Base-by-base conservation (phyloP, 2,888 invertebrate genomes). In the Conchocele bisecta region DNA sequence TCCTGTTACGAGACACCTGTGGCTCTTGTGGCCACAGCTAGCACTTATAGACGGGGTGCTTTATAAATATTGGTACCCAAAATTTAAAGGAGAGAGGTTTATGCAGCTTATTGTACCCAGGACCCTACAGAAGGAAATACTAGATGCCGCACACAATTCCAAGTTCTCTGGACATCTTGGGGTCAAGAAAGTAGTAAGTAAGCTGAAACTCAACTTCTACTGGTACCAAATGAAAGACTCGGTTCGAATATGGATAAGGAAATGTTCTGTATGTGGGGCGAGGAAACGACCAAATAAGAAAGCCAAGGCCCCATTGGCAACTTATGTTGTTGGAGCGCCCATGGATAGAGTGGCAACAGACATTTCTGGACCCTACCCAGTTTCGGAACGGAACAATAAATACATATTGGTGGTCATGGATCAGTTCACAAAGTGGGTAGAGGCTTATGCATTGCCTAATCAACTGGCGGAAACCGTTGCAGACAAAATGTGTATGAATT, bases 21-120 rank as follows among this genome's bases (percentile, higher is more conserved):
- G 58, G 65, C 15, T 39, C 4, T 44, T 58, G 50, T 66, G 58
- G 66, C 20, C 31, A 3, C 37, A 31, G 13, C 39, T 59, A 17
- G 31, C 17, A 28, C 15, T 65, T 13, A 9, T 33, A n/a, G 31
- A 42, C 35, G 53, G 66, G 15, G 44, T 66, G 1, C 41, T 66
- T n/a, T 66, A 51, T 24, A 42, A 28, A 11, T 42, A 42, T 26
- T 53, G 59, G 66, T 26, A 20, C 15, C 33, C 33, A 15, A 53
- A 53, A 35, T 13, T 41, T 17, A 22, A 44, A 22, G 46, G 46
- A 46, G 22, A 41, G 17, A 17, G 17, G 6, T 41, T 41, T 13
- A 46, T 58, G 15, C 58, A 58, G 24, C 15, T 58, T 22, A 28
- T 58, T 3, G 28, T 41, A 17, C 58, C 58, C 1, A 20, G 41